Evolutionary conservation across 2,113 vertebrate genomes (phyloP).

Genomic region (Prolemur simus): DNA sequence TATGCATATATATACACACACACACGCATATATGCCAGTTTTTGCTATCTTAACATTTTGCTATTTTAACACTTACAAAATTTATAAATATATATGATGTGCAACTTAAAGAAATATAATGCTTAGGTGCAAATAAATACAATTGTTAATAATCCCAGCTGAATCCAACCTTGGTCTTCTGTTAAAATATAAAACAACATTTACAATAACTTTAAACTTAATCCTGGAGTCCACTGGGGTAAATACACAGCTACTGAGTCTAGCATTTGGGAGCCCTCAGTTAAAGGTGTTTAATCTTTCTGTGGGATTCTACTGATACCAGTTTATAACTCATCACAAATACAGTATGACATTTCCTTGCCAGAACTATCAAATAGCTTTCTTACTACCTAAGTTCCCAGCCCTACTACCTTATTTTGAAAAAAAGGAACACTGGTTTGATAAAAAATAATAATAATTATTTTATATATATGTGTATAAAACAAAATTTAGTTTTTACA

Average conservation of each 20-base stretch:
- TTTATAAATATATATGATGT: neutral
- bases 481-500: neutral
- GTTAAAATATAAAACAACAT: slow-evolving; percentile 22
- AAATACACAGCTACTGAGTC: neutral
- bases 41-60: neutral
- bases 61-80: neutral
- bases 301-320: neutral
- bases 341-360: neutral
- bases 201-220: slow-evolving; percentile 29
- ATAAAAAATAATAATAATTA: neutral
- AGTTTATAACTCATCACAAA: slow-evolving; percentile 13
- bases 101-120: neutral
- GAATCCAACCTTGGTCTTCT: neutral
- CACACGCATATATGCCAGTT: neutral
- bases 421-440: neutral
- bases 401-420: neutral
- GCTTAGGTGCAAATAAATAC: neutral
- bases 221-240: neutral
- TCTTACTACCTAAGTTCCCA: neutral
- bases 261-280: neutral
- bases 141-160: neutral
- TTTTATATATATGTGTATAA: neutral
- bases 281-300: slow-evolving; percentile 2
- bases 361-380: neutral
- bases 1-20: neutral